Base-by-base conservation (phyloP, 2,113 vertebrate genomes). In the Indicator indicator region DNA sequence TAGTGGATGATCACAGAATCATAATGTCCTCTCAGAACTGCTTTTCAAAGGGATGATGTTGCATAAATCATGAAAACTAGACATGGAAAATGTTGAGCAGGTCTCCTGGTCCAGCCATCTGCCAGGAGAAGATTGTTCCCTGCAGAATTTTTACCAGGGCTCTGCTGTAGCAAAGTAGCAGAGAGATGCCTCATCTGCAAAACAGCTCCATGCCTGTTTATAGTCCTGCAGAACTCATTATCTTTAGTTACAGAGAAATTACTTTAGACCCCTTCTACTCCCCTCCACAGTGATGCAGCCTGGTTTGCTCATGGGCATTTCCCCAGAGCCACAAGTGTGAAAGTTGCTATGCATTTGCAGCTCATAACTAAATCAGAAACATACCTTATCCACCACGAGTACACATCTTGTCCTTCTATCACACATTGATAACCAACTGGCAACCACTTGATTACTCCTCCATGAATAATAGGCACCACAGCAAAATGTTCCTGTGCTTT, bases 1-100 rank as follows among this genome's bases (percentile, higher is more conserved):
- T 30, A 44, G 62, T 67, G 76, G 59, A 72, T 95, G 83, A 83
- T 86, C 83, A 79, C 59, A 89, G 59, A 94, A 90, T 67, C 12
- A 2, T 80, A 88, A 91, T 64, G 54, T 91, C 82, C 55, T 83
- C 64, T 80, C 87, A 60, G 72, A 91, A 95, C 54, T 88, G 75
- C 85, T 93, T 95, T 95, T 94, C 48, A 85, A 81, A 93, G 33
- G 69, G 58, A 32, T 86, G 76, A 62, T 78, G 48, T 4, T 73
- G 12, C 81, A 90, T 95, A 91, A 95, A 95, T 97, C 89, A 91
- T 72, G 62, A 77, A 91, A 96, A 95, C 54, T 94, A 97, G 91
- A 93, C 87, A 62, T 50, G 65, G 79, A 71, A 95, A 93, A 88
- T 88, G 75, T 89, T 8, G 2, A 88, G 76, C 80, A 72, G 79